Conservation (phyloP, 2,113 vertebrate species). For the Sitta europaea region DNA sequence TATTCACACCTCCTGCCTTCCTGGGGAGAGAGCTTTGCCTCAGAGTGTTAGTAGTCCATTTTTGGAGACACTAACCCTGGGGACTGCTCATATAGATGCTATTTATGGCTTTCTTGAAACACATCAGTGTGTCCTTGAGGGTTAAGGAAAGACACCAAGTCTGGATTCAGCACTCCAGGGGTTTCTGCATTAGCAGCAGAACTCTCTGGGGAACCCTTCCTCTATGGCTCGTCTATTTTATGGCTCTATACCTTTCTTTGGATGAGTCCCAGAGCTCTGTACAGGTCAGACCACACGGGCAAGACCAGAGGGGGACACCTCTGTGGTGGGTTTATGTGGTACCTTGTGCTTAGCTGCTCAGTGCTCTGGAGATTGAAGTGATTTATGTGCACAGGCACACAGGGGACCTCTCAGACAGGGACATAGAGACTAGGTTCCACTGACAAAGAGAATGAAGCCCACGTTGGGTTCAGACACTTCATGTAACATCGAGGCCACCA, state of each 20-base stretch:
- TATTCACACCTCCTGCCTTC: background rate
- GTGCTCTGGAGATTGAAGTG: background rate
- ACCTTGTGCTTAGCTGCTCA: background rate
- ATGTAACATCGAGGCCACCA: background rate
- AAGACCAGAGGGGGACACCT: background rate
- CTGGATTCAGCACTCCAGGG: background rate
- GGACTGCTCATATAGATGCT: background rate
- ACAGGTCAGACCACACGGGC: background rate
- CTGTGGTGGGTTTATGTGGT: background rate
- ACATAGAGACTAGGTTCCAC: accelerated
- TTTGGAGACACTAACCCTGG: background rate
- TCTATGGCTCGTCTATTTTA: background rate
- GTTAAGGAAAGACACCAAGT: background rate
- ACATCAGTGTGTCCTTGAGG: background rate
- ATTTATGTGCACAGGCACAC: background rate
- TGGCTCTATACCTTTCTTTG: background rate
- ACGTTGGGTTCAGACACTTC: background rate
- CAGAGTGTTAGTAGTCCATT: background rate
- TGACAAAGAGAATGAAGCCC: background rate
- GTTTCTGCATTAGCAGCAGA: background rate
- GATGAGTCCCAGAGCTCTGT: background rate
- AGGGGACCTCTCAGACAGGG: accelerated
- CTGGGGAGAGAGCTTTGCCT: background rate
- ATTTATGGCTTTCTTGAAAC: background rate
- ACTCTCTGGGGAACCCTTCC: background rate